A percentile compares a stretch with the other conserved stretches of the same genome.
These are phyloP conservation scores for Venturia canescens DNA, from an alignment of 1,140 invertebrate genomes.

Conservation along the genomic window DNA sequence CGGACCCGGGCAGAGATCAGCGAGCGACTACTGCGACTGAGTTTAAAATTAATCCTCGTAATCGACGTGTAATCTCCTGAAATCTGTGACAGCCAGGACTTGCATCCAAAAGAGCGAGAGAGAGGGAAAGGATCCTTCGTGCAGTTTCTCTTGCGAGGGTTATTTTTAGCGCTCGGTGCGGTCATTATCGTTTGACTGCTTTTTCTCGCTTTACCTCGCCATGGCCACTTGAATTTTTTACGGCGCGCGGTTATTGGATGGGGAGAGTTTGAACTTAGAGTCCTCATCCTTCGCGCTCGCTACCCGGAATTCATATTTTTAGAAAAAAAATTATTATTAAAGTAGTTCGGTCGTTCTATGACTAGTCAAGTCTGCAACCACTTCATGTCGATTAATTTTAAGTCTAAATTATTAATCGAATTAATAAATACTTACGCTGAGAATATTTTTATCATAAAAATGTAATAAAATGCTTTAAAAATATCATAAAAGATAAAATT, in stretches of 20 bases:
- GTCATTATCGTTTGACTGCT: conserved; percentile 31
- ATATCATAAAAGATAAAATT: too few species aligned
- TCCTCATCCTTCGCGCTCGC: too few species aligned
- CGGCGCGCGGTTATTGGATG: conserved; percentile 9
- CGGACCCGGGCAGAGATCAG: not conserved
- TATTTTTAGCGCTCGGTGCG: conserved; percentile 8
- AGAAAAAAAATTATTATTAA: too few species aligned
- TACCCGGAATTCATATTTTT: too few species aligned
- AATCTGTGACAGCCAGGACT: conserved; percentile 69
- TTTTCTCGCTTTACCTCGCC: not conserved
- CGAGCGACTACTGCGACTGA: conserved; percentile 53
- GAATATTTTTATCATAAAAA: too few species aligned
- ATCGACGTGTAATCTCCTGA: conserved; percentile 77
- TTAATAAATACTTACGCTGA: too few species aligned
- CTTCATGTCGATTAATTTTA: too few species aligned
- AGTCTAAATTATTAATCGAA: too few species aligned
- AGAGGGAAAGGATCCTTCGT: not conserved
- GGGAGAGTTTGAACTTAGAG: not conserved
- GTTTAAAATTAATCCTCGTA: conserved; percentile 76
- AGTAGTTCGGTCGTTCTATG: too few species aligned
- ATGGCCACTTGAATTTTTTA: conserved; percentile 34
- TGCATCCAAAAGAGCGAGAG: not conserved
- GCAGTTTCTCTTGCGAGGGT: conserved; percentile 16
- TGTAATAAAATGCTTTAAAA: too few species aligned
- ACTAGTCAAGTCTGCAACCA: too few species aligned